A percentile compares a stretch with the other conserved stretches of the same genome.
phyloP scores from a whole-genome alignment of 2,888 invertebrate genomes.

The Pteria penguin region DNA sequence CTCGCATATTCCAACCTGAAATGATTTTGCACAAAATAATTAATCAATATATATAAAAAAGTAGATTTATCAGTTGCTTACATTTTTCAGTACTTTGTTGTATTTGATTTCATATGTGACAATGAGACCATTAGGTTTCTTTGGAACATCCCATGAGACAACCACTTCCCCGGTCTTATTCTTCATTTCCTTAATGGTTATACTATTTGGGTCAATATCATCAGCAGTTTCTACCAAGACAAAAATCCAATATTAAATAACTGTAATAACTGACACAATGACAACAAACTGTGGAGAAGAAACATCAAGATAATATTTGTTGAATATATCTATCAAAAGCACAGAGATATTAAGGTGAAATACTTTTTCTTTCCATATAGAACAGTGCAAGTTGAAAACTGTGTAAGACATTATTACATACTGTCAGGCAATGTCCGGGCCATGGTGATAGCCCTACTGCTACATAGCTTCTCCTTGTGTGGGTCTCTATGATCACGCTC shows the following conservation, averaged over 20 bases:
- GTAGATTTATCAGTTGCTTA: constrained; percentile 76
- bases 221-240: constrained; percentile 85
- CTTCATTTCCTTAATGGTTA: constrained; percentile 47
- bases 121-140: constrained; percentile 92
- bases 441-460: constrained; percentile 77
- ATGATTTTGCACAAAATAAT: neutral
- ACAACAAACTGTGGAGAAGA: too few species aligned
- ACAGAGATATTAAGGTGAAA: too few species aligned
- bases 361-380: too few species aligned
- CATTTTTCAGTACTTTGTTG: constrained; percentile 84
- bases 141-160: constrained; percentile 88
- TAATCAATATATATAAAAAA: neutral
- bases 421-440: constrained; percentile 77
- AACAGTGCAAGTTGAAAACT: too few species aligned
- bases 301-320: too few species aligned
- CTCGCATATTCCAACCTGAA: too few species aligned
- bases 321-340: too few species aligned
- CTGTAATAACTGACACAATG: too few species aligned
- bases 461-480: constrained; percentile 73
- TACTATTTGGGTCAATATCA: constrained; percentile 79
- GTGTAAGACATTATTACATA: constrained; percentile 74
- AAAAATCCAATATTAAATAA: too few species aligned
- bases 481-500: constrained; percentile 63
- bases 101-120: constrained; percentile 91
- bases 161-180: constrained; percentile 70